Evolutionary conservation across 2,113 vertebrate genomes (phyloP).

Genomic region (Bagarius yarrelli): DNA sequence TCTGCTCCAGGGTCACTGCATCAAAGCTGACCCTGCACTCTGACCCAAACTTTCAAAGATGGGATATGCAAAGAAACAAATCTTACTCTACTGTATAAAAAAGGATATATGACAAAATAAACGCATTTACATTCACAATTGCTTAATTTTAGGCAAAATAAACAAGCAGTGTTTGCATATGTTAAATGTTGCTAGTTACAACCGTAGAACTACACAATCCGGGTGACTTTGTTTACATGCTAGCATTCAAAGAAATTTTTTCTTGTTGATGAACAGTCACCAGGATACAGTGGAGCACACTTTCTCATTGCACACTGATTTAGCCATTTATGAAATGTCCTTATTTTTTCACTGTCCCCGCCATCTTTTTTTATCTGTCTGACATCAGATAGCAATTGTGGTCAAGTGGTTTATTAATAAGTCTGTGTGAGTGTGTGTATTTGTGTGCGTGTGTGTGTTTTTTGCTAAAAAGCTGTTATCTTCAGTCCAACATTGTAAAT

Average conservation of each 20-base stretch:
- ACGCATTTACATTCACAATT: background rate
- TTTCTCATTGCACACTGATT: constrained; percentile 19
- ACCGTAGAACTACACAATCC: constrained; percentile 4
- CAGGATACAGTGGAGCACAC: constrained; percentile 14
- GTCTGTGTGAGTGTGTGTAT: background rate
- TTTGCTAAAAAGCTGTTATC: background rate
- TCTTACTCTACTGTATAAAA: no score
- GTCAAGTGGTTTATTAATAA: constrained; percentile 2
- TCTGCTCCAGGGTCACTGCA: no score
- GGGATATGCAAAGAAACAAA: no score
- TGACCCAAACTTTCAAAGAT: no score
- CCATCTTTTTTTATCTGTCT: background rate
- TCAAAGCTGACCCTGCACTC: no score
- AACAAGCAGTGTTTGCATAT: constrained; percentile 10
- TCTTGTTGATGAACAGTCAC: constrained; percentile 28
- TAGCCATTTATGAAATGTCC: constrained; percentile 12
- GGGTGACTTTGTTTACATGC: constrained; percentile 42
- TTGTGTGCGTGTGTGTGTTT: background rate
- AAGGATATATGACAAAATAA: no score
- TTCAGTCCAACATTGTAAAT: background rate
- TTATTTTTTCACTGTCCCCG: background rate
- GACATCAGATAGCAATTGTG: background rate
- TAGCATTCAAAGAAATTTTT: constrained; percentile 29
- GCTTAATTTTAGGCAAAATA: background rate
- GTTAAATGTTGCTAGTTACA: constrained; percentile 19